A percentile compares a stretch with the other conserved stretches of the same genome.
phyloP scores from a whole-genome alignment of 64 coral and sea anemone species.

The Actinia tenebrosa region DNA sequence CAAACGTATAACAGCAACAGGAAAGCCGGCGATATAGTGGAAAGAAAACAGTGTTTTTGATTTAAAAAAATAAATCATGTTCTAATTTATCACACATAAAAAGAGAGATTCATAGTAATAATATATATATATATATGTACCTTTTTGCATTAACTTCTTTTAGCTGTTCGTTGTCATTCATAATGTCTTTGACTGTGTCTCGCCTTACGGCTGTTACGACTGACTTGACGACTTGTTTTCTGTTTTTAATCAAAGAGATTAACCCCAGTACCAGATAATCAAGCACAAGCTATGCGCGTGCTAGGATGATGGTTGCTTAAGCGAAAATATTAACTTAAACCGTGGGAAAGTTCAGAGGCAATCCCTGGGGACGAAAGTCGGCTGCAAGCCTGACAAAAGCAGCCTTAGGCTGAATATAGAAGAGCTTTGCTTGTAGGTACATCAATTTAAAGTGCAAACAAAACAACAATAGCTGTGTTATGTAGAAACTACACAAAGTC shows the following conservation, averaged over 20 bases:
- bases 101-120: background rate
- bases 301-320: background rate
- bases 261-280: background rate
- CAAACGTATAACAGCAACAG: no score
- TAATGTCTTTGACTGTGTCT: background rate
- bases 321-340: background rate
- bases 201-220: background rate
- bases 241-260: no score
- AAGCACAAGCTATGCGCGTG: background rate
- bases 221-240: no score
- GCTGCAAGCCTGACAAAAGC: background rate
- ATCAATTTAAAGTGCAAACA: background rate
- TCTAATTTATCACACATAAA: background rate
- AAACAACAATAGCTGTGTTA: background rate
- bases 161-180: background rate
- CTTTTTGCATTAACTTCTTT: background rate
- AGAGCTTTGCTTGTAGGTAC: background rate
- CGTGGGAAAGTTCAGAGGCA: background rate
- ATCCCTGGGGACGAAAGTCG: background rate
- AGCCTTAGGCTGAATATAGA: background rate
- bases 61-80: background rate
- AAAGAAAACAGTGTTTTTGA: no score
- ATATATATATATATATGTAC: background rate
- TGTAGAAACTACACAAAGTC: background rate
- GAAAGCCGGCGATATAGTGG: no score